These are phyloP conservation scores for Toxotes jaculatrix DNA, from an alignment of 2,113 vertebrate genomes.

Conservation along the genomic window DNA sequence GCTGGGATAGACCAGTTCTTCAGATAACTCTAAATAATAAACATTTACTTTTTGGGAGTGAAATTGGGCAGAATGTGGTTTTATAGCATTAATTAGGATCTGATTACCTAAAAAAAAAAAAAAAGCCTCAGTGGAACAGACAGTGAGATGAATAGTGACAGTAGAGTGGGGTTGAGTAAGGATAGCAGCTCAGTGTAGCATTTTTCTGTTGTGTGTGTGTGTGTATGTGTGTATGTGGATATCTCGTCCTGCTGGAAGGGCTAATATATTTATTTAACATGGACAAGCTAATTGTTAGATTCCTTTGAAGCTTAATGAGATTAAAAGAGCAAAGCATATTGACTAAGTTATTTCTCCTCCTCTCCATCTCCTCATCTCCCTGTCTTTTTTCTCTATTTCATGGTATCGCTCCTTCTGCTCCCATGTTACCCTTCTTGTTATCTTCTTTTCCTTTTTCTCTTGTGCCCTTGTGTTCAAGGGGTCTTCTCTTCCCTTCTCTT, in stretches of 20 bases:
- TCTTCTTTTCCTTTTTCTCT: background rate
- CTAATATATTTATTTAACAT: slow-evolving; percentile 51
- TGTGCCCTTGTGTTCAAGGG: background rate
- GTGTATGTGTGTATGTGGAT: background rate
- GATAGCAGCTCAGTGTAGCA: background rate
- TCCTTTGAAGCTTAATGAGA: slow-evolving; percentile 65
- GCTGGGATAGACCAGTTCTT: background rate
- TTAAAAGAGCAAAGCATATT: slow-evolving; percentile 55
- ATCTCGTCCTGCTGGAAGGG: background rate
- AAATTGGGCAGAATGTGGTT: background rate
- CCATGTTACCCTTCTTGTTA: slow-evolving; percentile 7
- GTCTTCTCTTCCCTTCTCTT: no score
- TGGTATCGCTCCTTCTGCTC: background rate
- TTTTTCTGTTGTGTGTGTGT: background rate
- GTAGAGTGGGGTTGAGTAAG: slow-evolving; percentile 8
- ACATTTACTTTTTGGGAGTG: background rate
- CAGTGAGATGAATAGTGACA: slow-evolving; percentile 27
- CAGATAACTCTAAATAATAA: background rate
- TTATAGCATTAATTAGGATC: background rate
- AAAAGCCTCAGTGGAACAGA: background rate
- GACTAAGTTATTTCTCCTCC: slow-evolving; percentile 10
- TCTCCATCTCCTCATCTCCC: slow-evolving; percentile 12
- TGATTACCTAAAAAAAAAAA: background rate
- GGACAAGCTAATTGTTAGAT: slow-evolving; percentile 44
- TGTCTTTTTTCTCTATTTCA: background rate